Conservation (phyloP, 2,888 invertebrate species). For the Neoascia interrupta region DNA sequence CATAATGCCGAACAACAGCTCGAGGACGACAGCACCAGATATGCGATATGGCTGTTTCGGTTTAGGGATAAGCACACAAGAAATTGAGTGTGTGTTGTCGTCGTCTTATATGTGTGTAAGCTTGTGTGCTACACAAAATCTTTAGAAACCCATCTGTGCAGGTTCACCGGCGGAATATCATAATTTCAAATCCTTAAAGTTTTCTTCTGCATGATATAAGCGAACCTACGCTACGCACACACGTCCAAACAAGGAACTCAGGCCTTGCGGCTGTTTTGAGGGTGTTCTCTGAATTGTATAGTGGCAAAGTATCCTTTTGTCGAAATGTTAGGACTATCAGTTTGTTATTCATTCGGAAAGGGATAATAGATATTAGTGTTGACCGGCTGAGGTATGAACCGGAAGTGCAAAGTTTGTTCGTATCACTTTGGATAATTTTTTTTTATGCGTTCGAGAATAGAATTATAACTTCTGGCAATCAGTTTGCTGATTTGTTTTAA, state of each 20-base stretch:
- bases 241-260: not conserved
- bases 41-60: conserved; percentile 37
- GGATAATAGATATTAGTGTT: conserved; percentile 32
- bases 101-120: no score
- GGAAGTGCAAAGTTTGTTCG: conserved; percentile 40
- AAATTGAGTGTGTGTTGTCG: conserved; percentile 17
- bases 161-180: conserved; percentile 20
- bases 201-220: conserved; percentile 28
- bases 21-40: conserved; percentile 24
- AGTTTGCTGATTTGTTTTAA: conserved; percentile 42
- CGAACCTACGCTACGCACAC: not conserved
- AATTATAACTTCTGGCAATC: conserved; percentile 16
- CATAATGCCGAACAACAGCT: conserved; percentile 56
- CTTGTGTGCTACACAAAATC: conserved; percentile 25
- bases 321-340: conserved; percentile 53
- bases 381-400: conserved; percentile 12
- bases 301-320: conserved; percentile 32
- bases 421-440: conserved; percentile 13
- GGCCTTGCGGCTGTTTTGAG: not conserved
- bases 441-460: not conserved
- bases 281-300: conserved; percentile 11
- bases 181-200: conserved; percentile 54
- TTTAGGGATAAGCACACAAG: conserved; percentile 38
- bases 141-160: conserved; percentile 42
- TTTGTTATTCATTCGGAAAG: conserved; percentile 51